These are phyloP conservation scores for Spheniscus mendiculus DNA, from an alignment of 2,113 vertebrate species.

Conservation along the genomic window DNA sequence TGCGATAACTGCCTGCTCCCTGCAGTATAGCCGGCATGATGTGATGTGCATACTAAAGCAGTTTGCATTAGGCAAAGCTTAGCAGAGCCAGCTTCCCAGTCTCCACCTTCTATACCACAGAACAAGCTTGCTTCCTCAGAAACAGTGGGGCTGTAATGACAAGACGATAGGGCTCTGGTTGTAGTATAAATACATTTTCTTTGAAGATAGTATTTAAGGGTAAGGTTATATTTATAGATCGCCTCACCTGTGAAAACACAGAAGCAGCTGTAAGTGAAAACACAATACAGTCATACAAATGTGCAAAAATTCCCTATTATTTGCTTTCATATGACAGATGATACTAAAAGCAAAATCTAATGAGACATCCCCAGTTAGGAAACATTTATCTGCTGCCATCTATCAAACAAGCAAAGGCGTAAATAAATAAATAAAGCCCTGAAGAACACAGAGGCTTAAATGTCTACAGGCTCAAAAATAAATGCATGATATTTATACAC, in stretches of 20 bases:
- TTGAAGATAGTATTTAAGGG: not conserved
- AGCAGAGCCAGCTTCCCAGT: constrained; percentile 41
- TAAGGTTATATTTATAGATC: not conserved
- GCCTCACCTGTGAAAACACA: not conserved
- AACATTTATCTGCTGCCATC: constrained; percentile 42
- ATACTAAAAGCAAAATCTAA: constrained; percentile 46
- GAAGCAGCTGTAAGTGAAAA: not conserved
- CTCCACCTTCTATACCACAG: constrained; percentile 47
- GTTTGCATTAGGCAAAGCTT: constrained; percentile 63
- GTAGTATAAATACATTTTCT: not conserved
- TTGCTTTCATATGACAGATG: not conserved
- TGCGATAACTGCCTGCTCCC: constrained; percentile 72
- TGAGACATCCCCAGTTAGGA: constrained; percentile 38
- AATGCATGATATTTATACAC: not conserved
- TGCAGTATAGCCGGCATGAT: constrained; percentile 64
- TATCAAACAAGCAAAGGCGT: not conserved
- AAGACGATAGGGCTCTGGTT: not conserved
- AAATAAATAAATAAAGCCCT: constrained; percentile 28
- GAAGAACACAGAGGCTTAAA: constrained; percentile 1
- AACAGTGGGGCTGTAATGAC: not conserved
- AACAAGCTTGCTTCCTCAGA: constrained; percentile 9
- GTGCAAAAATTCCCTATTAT: not conserved
- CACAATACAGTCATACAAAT: not conserved
- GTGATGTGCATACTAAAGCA: constrained; percentile 72
- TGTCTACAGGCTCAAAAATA: not conserved